Evolutionary conservation across 2,797 vertebrate genomes (phyloP).

Genomic region (Hapalemur alaotrensis): DNA sequence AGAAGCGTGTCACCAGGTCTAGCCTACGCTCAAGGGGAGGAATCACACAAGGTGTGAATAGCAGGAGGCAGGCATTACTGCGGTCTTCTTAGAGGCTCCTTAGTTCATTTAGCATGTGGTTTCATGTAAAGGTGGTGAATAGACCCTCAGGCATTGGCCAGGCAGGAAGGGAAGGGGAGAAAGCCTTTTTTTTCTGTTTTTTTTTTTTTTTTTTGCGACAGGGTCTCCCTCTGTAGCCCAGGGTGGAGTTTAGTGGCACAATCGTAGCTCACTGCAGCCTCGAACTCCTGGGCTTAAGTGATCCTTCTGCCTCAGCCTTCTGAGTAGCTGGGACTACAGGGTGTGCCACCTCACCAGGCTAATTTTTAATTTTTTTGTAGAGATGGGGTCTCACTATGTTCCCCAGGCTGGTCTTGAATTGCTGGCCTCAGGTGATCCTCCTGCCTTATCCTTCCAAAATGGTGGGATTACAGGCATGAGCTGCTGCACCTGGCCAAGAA

Average conservation of each 20-base stretch:
- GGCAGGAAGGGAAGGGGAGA: background rate
- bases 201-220: background rate
- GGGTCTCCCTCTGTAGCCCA: background rate
- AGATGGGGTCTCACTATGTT: background rate
- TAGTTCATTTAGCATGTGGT: background rate
- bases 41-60: background rate
- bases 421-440: background rate
- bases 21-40: background rate
- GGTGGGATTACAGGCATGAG: background rate
- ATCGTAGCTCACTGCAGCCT: background rate
- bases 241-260: background rate
- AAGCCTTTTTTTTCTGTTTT: background rate
- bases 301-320: background rate
- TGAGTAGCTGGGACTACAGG: background rate
- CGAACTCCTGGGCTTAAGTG: background rate
- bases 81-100: background rate
- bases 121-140: background rate
- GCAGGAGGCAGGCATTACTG: background rate
- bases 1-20: background rate
- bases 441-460: background rate
- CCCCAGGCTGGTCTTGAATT: background rate
- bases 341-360: no score
- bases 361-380: background rate
- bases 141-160: background rate
- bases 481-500: background rate